These are phyloP conservation scores for Lepidotrigona ventralis DNA, from an alignment of 1,140 invertebrate genomes.

Conservation along the genomic window DNA sequence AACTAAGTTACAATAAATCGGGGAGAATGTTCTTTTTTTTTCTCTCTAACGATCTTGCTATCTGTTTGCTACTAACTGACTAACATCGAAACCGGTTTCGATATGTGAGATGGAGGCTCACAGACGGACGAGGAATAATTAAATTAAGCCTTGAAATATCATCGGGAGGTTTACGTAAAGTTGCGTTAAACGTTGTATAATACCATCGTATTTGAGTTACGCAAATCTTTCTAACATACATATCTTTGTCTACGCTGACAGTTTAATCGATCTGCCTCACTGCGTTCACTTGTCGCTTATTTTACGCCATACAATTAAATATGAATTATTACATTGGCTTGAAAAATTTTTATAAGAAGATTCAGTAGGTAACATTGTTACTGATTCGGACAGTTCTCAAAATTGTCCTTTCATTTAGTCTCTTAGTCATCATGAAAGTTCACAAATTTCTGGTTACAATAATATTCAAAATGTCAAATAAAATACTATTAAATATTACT, in stretches of 20 bases:
- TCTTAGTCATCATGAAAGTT: too few relatives aligned
- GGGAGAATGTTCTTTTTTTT: too few relatives aligned
- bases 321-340: too few relatives aligned
- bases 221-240: conserved; percentile 17
- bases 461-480: too few relatives aligned
- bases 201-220: conserved; percentile 25
- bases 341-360: too few relatives aligned
- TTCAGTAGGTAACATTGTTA: too few relatives aligned
- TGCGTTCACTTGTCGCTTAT: neutral
- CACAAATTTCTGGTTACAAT: too few relatives aligned
- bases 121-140: conserved; percentile 27
- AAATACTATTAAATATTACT: too few relatives aligned
- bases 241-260: neutral
- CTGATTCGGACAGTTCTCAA: too few relatives aligned
- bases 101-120: neutral
- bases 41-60: conserved; percentile 24
- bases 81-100: conserved; percentile 57
- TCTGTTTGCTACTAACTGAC: conserved; percentile 1
- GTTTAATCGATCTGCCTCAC: neutral
- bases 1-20: neutral
- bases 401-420: too few relatives aligned
- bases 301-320: too few relatives aligned
- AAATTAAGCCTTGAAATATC: conserved; percentile 51
- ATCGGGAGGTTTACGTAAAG: conserved; percentile 40
- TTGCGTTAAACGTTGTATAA: conserved; percentile 26